phyloP scores from a whole-genome alignment of 2,113 vertebrate genomes.

The Anas platyrhynchos region DNA sequence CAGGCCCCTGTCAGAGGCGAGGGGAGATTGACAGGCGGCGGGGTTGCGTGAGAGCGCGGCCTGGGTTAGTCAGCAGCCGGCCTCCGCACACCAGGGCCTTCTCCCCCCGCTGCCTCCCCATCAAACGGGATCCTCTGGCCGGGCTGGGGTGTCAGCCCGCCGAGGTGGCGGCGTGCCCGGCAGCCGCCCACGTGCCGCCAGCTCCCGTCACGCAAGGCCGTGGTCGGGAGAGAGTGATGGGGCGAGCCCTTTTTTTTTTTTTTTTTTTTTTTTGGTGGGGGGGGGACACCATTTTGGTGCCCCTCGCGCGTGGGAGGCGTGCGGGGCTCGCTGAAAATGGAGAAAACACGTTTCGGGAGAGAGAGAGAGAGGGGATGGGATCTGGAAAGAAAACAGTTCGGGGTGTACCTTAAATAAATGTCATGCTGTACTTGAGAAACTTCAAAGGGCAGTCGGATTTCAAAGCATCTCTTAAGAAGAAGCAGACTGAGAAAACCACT shows the following conservation, averaged over 20 bases:
- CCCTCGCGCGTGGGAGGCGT: not conserved
- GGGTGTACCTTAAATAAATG: slow-evolving; percentile 66
- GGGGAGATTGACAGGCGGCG: slow-evolving; percentile 87
- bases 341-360: not conserved
- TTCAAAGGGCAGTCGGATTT: slow-evolving; percentile 67
- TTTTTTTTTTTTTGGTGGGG: not conserved
- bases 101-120: slow-evolving; percentile 67
- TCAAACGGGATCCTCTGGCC: slow-evolving; percentile 79
- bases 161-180: slow-evolving; percentile 72
- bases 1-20: slow-evolving; percentile 86
- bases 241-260: no score
- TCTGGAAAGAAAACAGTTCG: slow-evolving; percentile 11
- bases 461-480: slow-evolving; percentile 66
- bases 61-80: slow-evolving; percentile 84
- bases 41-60: slow-evolving; percentile 90
- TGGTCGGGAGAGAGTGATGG: no score
- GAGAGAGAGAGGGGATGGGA: not conserved
- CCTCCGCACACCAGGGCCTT: slow-evolving; percentile 54
- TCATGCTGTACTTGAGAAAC: slow-evolving; percentile 45
- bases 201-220: slow-evolving; percentile 80
- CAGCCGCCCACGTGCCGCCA: slow-evolving; percentile 52
- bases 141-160: slow-evolving; percentile 52
- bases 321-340: not conserved
- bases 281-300: not conserved
- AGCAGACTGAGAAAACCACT: slow-evolving; percentile 61